These are phyloP conservation scores for Picathartes gymnocephalus DNA, from an alignment of 2,113 vertebrate species.

Conservation along the genomic window DNA sequence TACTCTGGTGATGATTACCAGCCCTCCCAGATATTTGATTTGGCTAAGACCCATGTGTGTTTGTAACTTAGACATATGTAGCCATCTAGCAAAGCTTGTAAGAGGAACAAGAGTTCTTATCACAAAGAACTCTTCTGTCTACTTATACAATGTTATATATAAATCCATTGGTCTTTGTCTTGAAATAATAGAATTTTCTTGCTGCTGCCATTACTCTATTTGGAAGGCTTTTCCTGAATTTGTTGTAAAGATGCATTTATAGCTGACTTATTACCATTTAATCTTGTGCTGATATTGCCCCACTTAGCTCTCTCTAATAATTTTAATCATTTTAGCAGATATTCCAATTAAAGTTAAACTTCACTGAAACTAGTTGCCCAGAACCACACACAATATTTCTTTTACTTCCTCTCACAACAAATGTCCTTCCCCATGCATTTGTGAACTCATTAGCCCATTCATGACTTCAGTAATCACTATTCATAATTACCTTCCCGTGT, in stretches of 20 bases:
- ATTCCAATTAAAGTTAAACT: background rate
- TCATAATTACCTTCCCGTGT: background rate
- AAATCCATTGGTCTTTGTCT: background rate
- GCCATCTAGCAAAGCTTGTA: background rate
- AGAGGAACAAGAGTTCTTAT: background rate
- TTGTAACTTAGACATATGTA: background rate
- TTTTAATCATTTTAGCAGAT: background rate
- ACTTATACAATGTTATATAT: background rate
- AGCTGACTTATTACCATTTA: background rate
- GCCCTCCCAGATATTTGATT: background rate
- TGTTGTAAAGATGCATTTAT: background rate
- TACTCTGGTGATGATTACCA: background rate
- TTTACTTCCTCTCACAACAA: background rate
- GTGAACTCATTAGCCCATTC: background rate
- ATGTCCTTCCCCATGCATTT: background rate
- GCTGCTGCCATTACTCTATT: background rate
- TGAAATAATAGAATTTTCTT: background rate
- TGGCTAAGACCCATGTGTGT: background rate
- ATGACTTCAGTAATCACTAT: background rate
- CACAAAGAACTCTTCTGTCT: background rate
- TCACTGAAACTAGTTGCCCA: background rate
- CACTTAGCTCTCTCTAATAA: background rate
- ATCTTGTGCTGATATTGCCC: background rate
- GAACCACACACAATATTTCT: background rate
- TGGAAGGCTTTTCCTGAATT: background rate